phyloP scores from a whole-genome alignment of 2,113 vertebrate species.

The Sarotherodon lohbergeri region DNA sequence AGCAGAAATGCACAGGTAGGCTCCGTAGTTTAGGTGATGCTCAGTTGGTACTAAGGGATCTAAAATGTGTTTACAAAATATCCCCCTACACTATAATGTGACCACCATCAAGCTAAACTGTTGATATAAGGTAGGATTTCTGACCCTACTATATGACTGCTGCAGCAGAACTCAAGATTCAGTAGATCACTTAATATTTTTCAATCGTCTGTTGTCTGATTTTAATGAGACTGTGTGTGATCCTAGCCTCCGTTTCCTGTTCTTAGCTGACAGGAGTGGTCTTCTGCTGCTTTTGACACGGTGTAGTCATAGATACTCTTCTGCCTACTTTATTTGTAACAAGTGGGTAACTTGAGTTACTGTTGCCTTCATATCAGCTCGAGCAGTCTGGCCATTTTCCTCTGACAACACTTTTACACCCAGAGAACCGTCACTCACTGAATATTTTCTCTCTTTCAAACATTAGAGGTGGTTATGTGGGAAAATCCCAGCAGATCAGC shows the following conservation, averaged over 20 bases:
- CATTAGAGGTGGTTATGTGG: not conserved
- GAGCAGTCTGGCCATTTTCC: not conserved
- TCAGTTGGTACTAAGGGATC: not conserved
- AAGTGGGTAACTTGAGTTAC: not conserved
- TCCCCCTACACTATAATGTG: not conserved
- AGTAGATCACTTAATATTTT: not conserved
- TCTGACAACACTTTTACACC: not conserved
- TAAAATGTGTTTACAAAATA: not conserved
- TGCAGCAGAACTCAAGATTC: not conserved
- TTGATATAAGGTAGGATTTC: not conserved
- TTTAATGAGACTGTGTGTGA: not conserved
- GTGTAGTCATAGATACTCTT: not conserved
- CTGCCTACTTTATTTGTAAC: not conserved
- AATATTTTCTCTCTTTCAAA: not conserved
- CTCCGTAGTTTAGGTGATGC: not conserved
- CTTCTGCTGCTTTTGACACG: not conserved
- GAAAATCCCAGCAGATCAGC: not conserved
- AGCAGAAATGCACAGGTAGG: not conserved
- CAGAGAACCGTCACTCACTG: not conserved
- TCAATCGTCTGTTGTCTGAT: not conserved
- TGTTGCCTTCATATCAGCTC: not conserved
- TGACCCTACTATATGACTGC: not conserved
- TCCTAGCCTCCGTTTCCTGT: not conserved
- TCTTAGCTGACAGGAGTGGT: not conserved
- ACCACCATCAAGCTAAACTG: not conserved